Evolutionary conservation across 2,113 vertebrate species (phyloP).

Genomic region (Heliornis fulica): DNA sequence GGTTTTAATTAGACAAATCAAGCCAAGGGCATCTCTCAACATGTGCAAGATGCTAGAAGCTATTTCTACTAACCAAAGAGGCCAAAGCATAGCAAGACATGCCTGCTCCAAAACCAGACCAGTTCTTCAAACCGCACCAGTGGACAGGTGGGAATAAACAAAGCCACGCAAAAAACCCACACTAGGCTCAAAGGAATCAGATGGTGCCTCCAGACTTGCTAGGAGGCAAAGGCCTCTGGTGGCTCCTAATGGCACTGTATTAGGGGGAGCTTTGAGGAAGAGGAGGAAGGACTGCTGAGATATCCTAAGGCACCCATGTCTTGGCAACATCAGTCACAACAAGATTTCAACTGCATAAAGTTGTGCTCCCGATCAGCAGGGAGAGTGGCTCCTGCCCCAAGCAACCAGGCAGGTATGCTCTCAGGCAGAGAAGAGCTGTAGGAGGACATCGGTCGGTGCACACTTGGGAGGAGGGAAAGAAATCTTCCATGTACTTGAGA

Average conservation of each 20-base stretch:
- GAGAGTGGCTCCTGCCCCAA: neutral
- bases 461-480: neutral
- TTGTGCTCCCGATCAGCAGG: neutral
- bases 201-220: neutral
- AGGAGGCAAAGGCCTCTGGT: neutral
- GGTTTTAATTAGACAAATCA: neutral
- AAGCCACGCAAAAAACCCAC: neutral
- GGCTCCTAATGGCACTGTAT: neutral
- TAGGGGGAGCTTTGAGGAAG: neutral
- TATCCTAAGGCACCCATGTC: neutral
- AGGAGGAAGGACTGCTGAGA: neutral
- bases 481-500: neutral
- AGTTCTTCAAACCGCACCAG: neutral
- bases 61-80: neutral
- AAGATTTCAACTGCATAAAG: neutral
- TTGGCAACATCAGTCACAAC: neutral
- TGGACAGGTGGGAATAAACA: neutral
- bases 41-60: neutral
- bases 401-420: neutral
- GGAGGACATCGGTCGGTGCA: neutral
- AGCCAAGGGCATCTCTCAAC: neutral
- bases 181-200: neutral
- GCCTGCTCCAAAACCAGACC: neutral
- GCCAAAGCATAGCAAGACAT: neutral
- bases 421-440: neutral